phyloP scores from a whole-genome alignment of 1,140 invertebrate species.

The Agrypnia vestita region DNA sequence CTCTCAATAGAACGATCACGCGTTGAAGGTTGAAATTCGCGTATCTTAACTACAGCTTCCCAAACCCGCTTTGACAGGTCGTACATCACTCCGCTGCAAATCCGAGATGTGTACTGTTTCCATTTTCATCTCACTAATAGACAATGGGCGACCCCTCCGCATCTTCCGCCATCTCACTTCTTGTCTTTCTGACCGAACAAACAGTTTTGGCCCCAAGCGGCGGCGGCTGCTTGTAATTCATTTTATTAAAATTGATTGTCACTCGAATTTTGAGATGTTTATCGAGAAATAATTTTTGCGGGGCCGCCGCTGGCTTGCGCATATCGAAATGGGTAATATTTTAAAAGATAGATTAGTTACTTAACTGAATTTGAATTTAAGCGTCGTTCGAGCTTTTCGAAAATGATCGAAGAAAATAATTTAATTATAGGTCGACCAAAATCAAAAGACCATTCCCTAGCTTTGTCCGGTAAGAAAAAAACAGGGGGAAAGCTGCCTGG shows the following conservation, averaged over 20 bases:
- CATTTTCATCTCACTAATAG: slow-evolving; percentile 37
- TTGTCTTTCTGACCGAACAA: not conserved
- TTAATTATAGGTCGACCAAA: not conserved
- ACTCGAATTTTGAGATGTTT: slow-evolving; percentile 16
- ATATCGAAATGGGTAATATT: not conserved
- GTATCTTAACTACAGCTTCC: not conserved
- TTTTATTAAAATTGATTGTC: slow-evolving; percentile 2
- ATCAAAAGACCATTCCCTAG: too few relatives aligned
- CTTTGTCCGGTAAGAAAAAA: too few relatives aligned
- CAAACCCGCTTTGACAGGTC: slow-evolving; percentile 18
- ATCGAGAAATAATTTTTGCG: not conserved
- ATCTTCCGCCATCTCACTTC: not conserved
- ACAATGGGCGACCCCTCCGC: not conserved
- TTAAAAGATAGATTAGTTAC: not conserved
- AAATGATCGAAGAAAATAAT: slow-evolving; percentile 14
- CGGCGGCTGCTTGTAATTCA: too few relatives aligned
- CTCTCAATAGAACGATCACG: too few relatives aligned
- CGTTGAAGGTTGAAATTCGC: too few relatives aligned
- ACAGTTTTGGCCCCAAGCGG: not conserved
- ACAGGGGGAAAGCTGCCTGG: too few relatives aligned
- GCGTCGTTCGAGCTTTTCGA: not conserved
- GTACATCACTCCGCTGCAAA: slow-evolving; percentile 27
- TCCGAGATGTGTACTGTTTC: slow-evolving; percentile 8
- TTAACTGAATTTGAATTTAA: slow-evolving; percentile 23
- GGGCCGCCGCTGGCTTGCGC: not conserved